A percentile compares a stretch with the other conserved stretches of the same genome.
Conservation (phyloP, 1,140 invertebrate genomes). For the Pteromalus puparum region DNA sequence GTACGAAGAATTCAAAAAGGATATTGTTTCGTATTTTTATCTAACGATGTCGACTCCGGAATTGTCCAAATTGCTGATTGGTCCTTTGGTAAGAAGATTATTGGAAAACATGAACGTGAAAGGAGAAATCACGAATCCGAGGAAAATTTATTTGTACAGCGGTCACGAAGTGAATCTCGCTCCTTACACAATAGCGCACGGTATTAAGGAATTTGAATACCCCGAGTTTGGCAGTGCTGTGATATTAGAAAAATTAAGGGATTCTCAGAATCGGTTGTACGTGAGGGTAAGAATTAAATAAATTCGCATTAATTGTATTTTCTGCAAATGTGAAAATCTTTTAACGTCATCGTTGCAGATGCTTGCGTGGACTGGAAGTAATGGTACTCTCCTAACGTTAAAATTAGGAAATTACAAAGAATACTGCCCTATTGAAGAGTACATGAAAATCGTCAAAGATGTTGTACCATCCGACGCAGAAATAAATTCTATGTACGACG, state of each 20-base stretch:
- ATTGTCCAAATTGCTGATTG: neutral
- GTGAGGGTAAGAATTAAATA: conserved; percentile 25
- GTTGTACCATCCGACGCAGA: conserved; percentile 23
- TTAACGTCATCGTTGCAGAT: neutral
- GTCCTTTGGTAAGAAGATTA: conserved; percentile 15
- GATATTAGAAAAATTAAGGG: conserved; percentile 41
- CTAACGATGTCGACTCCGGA: neutral
- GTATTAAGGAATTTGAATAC: neutral
- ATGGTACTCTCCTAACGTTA: neutral
- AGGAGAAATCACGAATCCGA: neutral
- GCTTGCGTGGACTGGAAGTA: neutral
- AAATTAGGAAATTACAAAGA: conserved; percentile 18
- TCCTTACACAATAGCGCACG: neutral
- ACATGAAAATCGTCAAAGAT: neutral
- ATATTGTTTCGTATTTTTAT: neutral
- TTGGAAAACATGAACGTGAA: neutral
- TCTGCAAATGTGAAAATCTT: neutral
- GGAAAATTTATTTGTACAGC: conserved; percentile 46
- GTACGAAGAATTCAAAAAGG: neutral
- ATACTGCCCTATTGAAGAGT: conserved; percentile 20
- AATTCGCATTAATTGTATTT: neutral
- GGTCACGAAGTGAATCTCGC: conserved; percentile 22
- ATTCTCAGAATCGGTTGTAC: conserved; percentile 2
- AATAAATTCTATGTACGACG: neutral
- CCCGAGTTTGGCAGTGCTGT: conserved; percentile 24